These are phyloP conservation scores for Rhinoptilus africanus DNA, from an alignment of 2,113 vertebrate species.

Conservation along the genomic window DNA sequence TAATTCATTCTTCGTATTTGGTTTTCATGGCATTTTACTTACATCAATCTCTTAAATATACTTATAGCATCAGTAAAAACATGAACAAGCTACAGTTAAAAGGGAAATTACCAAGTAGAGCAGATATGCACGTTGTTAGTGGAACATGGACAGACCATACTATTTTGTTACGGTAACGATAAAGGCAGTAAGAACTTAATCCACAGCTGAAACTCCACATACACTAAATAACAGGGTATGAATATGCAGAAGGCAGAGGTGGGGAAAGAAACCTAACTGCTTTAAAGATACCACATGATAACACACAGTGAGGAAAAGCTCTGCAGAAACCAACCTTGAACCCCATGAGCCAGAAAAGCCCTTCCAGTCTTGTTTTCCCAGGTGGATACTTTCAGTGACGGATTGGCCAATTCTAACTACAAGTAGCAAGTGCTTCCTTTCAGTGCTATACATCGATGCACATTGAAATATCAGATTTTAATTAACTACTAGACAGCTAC, in stretches of 20 bases:
- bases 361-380: not conserved
- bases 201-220: not conserved
- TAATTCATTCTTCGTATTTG: not conserved
- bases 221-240: not conserved
- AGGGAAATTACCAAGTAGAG: not conserved
- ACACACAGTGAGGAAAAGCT: not conserved
- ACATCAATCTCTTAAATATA: not conserved
- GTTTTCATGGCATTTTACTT: not conserved
- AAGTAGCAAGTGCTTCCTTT: not conserved
- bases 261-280: not conserved
- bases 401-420: not conserved
- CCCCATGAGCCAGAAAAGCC: not conserved
- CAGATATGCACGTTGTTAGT: not conserved
- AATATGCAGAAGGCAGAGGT: not conserved
- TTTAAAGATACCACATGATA: not conserved
- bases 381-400: not conserved
- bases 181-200: not conserved
- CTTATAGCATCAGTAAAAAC: not conserved
- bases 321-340: not conserved
- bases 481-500: not conserved
- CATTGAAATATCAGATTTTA: not conserved
- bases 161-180: not conserved
- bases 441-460: not conserved
- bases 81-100: not conserved
- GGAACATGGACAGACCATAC: not conserved